Base-by-base conservation (phyloP, 2,797 vertebrate species). In the Ispidina picta region DNA sequence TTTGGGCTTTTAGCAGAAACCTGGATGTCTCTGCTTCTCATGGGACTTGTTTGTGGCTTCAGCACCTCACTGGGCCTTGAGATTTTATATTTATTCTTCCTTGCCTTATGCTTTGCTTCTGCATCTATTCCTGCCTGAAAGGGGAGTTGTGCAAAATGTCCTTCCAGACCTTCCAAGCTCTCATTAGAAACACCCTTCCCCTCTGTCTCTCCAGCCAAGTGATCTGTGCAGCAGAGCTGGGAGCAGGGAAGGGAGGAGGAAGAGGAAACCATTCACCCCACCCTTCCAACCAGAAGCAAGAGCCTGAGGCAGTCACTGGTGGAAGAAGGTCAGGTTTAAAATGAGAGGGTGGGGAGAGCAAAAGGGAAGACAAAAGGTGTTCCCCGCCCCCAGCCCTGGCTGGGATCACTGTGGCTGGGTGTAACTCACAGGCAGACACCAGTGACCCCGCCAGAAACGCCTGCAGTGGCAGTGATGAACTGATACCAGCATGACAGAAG, bases 201-300 rank as follows among this genome's bases (percentile, higher is more conserved):
- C 33, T 91, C 82, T 83, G 82, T n/a, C 21, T 83, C 64, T 94
- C 85, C 84, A 83, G 92, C 86, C 92, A 90, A 96, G 77, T 69
- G 77, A 92, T 94, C 89, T 63, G 33, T 68, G 48, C 87, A 89
- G 75, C 81, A 51, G 86, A 77, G 77, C 64, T 62, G 41, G 28
- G 86, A 90, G 79, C 21, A 5, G 81, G 82, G 93, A 89, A 8
- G 80, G 88, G 80, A 89, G 92, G 79, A 96, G 95, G 91, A 95
- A 96, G 91, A 93, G 95, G 94, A 97, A 96, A 74, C 41, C 73
- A 17, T 81, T 78, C 74, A 83, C 95, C 86, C 72, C 94, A 62
- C 95, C 96, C 95, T 96, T 95, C 83, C 92, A 96, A 80, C 87
- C 65, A 95, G 90, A 88, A 96, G 74, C 35, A 1, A 48, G 82